These are phyloP conservation scores for Tiaroga cobitis DNA, from an alignment of 2,797 vertebrate species.

Conservation along the genomic window DNA sequence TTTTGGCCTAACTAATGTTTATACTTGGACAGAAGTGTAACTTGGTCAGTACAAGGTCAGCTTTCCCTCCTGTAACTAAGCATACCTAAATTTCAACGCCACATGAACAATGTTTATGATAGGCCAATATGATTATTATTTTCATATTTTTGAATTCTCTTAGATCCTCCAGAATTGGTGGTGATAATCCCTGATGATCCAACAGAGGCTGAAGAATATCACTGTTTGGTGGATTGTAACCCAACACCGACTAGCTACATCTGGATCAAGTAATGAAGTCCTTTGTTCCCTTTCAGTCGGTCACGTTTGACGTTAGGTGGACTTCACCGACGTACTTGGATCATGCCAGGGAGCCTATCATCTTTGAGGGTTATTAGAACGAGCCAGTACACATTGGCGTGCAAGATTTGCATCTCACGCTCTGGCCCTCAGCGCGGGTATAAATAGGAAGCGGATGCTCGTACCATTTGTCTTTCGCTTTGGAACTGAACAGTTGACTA, in stretches of 20 bases:
- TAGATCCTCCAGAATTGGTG: slow-evolving; percentile 61
- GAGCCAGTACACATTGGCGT: no score
- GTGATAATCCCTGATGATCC: background rate
- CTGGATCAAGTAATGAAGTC: slow-evolving; percentile 66
- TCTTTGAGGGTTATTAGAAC: no score
- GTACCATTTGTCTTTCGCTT: no score
- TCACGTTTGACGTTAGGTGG: no score
- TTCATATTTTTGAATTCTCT: slow-evolving; percentile 3
- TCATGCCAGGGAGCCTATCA: no score
- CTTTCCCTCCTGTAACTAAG: background rate
- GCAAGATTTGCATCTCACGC: no score
- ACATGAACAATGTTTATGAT: background rate
- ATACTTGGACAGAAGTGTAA: background rate
- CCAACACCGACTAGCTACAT: slow-evolving; percentile 55
- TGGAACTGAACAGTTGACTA: no score
- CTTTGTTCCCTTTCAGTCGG: background rate
- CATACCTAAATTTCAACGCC: background rate
- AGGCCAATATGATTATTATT: background rate
- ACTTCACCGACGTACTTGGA: no score
- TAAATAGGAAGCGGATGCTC: no score
- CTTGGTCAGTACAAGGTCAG: background rate
- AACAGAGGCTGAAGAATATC: slow-evolving; percentile 6
- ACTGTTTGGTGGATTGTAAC: slow-evolving; percentile 61
- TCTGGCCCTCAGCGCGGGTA: no score
- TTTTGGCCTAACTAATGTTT: background rate